A percentile compares a stretch with the other conserved stretches of the same genome.
Conservation (phyloP, 1,140 invertebrate genomes). For the Conus betulinus region DNA sequence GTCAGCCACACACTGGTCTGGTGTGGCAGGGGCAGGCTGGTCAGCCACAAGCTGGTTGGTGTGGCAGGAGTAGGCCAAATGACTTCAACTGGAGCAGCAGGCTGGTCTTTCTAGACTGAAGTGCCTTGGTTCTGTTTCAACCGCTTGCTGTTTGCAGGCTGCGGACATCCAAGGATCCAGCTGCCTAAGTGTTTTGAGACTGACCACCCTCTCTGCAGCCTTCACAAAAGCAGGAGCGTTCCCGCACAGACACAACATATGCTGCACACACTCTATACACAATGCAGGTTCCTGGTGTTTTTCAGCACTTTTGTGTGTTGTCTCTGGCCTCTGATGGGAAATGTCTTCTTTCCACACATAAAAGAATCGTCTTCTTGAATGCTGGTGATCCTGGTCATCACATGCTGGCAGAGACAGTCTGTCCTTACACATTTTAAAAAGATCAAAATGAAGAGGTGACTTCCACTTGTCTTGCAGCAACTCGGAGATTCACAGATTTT, state of each 20-base stretch:
- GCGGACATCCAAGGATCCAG: too few species aligned
- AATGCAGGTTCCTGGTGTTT: constrained; percentile 21
- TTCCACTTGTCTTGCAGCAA: constrained; percentile 27
- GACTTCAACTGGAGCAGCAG: too few species aligned
- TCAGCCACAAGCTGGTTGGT: too few species aligned
- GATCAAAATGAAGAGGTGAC: constrained; percentile 38
- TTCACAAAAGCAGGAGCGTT: constrained; percentile 43
- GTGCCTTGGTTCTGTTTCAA: too few species aligned
- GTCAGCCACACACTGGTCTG: too few species aligned
- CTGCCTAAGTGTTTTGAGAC: too few species aligned
- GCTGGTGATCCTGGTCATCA: background rate
- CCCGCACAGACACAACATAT: constrained; percentile 30
- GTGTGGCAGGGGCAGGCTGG: too few species aligned
- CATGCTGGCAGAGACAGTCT: too few species aligned
- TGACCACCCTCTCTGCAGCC: constrained; percentile 1
- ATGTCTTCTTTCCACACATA: constrained; percentile 27
- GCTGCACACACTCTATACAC: constrained; percentile 25
- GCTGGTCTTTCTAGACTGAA: too few species aligned
- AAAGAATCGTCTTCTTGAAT: constrained; percentile 32
- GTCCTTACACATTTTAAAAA: constrained; percentile 25
- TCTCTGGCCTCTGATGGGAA: constrained; percentile 13
- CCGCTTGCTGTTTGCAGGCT: too few species aligned
- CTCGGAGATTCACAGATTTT: constrained; percentile 16
- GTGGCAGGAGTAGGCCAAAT: too few species aligned
- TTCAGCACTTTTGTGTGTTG: constrained; percentile 20